Evolutionary conservation across 2,797 vertebrate species (phyloP).

Genomic region (Sus cebifrons): DNA sequence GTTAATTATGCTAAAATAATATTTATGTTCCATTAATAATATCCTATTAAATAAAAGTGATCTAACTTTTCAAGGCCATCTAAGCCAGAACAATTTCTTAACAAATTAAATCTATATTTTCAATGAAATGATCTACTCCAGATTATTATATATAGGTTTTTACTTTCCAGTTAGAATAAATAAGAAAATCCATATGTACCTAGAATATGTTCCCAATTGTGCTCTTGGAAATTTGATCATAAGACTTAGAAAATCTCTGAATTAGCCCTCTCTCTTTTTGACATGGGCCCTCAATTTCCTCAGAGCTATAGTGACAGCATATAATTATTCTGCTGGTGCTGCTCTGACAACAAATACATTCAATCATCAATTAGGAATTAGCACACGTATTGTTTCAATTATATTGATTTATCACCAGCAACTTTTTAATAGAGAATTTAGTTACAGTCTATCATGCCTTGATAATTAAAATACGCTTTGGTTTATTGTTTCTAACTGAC

Average conservation of each 20-base stretch:
- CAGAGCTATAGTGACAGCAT: neutral
- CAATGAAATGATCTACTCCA: neutral
- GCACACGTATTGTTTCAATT: constrained; percentile 52
- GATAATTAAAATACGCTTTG: constrained; percentile 76
- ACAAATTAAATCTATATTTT: neutral
- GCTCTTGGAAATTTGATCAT: constrained; percentile 7
- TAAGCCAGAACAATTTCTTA: neutral
- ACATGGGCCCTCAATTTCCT: constrained; percentile 4
- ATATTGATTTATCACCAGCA: constrained; percentile 75
- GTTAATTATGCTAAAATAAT: neutral
- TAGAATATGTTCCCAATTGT: constrained; percentile 14
- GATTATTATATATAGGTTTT: neutral
- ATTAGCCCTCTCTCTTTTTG: constrained; percentile 1
- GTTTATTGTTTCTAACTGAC: constrained; percentile 67
- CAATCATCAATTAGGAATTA: constrained; percentile 74
- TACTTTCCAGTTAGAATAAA: neutral
- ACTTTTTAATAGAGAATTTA: constrained; percentile 74
- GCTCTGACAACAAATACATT: constrained; percentile 45
- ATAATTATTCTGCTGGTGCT: constrained; percentile 66
- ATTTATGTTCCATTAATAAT: neutral
- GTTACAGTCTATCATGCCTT: constrained; percentile 65
- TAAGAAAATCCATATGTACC: neutral
- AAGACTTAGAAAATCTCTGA: neutral
- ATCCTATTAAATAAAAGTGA: constrained; percentile 15
- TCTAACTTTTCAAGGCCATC: neutral